These are phyloP conservation scores for Hydrozoanthus gracilis DNA, from an alignment of 92 coral and sea anemone genomes.

Conservation along the genomic window DNA sequence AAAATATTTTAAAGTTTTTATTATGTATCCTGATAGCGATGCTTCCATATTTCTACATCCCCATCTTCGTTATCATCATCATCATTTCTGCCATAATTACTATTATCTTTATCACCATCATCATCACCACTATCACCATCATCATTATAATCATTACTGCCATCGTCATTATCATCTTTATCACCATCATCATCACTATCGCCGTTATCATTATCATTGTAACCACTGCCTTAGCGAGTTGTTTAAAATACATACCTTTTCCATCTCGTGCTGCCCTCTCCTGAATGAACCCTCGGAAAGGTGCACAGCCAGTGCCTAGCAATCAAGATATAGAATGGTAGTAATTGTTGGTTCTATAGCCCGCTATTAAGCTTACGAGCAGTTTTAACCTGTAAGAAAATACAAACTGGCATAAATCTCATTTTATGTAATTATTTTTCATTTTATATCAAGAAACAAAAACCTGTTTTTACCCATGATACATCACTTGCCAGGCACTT, in stretches of 20 bases:
- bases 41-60: too few species aligned
- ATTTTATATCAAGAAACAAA: too few species aligned
- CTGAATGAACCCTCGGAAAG: conserved; percentile 94
- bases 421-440: too few species aligned
- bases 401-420: too few species aligned
- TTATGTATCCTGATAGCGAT: too few species aligned
- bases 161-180: neutral
- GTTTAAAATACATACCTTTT: conserved; percentile 52
- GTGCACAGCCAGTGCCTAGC: conserved; percentile 98
- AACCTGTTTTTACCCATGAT: too few species aligned
- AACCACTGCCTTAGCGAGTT: neutral
- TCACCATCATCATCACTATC: neutral
- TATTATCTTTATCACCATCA: neutral
- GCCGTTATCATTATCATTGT: neutral
- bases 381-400: too few species aligned
- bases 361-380: too few species aligned
- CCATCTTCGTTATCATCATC: neutral
- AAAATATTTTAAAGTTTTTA: too few species aligned
- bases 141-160: neutral
- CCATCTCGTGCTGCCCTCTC: conserved; percentile 78
- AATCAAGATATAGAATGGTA: neutral
- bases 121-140: neutral
- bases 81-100: neutral
- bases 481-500: neutral
- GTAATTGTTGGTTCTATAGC: too few species aligned